Conservation (phyloP, 2,888 invertebrate genomes). For the Ethmia dodecea region DNA sequence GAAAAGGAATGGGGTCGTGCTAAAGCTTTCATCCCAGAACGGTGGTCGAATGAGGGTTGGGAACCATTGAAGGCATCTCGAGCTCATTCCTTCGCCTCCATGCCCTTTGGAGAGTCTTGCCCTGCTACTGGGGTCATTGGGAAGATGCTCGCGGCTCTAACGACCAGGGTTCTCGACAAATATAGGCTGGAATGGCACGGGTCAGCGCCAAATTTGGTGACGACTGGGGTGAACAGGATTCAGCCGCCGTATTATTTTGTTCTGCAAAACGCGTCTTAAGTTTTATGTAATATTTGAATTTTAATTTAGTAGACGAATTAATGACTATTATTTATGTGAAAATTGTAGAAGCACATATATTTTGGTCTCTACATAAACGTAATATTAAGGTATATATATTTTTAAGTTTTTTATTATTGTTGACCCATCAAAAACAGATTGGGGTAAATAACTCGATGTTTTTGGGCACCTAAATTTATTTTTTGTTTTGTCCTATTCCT, state of each 20-base stretch:
- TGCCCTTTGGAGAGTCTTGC: constrained; percentile 58
- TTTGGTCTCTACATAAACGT: no score
- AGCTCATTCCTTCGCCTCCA: constrained; percentile 51
- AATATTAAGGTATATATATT: no score
- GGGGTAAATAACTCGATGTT: no score
- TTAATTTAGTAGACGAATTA: no score
- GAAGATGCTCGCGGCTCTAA: constrained; percentile 46
- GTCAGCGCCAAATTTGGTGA: constrained; percentile 41
- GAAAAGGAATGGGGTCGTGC: constrained; percentile 61
- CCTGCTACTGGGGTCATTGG: constrained; percentile 50
- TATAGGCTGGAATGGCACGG: constrained; percentile 71
- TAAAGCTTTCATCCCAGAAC: constrained; percentile 58
- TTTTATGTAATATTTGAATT: constrained; percentile 2
- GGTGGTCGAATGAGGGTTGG: constrained; percentile 56
- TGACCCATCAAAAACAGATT: no score
- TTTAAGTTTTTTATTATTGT: no score
- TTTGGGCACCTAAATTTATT: no score
- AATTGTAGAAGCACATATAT: no score
- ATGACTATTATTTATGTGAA: no score
- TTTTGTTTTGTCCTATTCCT: no score
- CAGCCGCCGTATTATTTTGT: constrained; percentile 64
- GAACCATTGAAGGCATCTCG: constrained; percentile 49
- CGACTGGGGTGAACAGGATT: constrained; percentile 53
- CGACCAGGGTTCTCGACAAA: constrained; percentile 46
- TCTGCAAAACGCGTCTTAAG: constrained; percentile 53